Conservation (phyloP, 1,140 invertebrate genomes). For the Choristoneura fumiferana region DNA sequence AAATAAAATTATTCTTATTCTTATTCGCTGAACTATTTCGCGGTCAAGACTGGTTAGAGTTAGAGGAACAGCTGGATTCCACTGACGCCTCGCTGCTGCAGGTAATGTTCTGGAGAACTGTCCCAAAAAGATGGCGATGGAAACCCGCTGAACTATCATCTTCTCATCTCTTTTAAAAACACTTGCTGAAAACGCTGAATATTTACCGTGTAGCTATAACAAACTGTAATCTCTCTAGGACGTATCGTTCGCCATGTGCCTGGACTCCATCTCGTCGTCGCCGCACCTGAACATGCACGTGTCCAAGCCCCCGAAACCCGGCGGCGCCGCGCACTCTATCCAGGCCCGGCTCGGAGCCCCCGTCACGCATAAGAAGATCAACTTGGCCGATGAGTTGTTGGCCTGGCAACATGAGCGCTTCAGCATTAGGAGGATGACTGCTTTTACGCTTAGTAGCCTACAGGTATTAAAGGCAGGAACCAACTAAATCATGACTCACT, state of each 20-base stretch:
- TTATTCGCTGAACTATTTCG: constrained; percentile 95
- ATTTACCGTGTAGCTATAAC: too few species aligned
- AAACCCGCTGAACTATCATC: too few species aligned
- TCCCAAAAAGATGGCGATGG: too few species aligned
- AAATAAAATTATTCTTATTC: too few species aligned
- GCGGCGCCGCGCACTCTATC: constrained; percentile 81
- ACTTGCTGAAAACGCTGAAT: too few species aligned
- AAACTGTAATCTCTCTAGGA: constrained; percentile 80
- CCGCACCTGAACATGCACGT: constrained; percentile 92
- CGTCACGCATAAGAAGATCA: constrained; percentile 96
- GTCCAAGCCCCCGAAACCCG: constrained; percentile 96
- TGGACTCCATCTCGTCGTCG: constrained; percentile 90
- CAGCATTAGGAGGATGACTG: constrained; percentile 93
- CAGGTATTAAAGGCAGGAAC: too few species aligned
- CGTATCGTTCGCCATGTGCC: constrained; percentile 92
- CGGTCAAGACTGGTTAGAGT: constrained; percentile 97
- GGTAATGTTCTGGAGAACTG: too few species aligned
- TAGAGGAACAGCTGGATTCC: constrained; percentile 94
- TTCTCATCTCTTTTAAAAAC: too few species aligned
- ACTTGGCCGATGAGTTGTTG: constrained; percentile 94
- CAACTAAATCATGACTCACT: too few species aligned
- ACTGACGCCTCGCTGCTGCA: constrained; percentile 16
- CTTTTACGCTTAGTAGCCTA: constrained; percentile 90
- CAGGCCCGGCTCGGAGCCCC: constrained; percentile 45
- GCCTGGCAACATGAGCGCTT: constrained; percentile 99